A percentile compares a stretch with the other conserved stretches of the same genome.
These are phyloP conservation scores for Paramisgurnus dabryanus DNA, from an alignment of 2,113 vertebrate genomes.

Conservation along the genomic window DNA sequence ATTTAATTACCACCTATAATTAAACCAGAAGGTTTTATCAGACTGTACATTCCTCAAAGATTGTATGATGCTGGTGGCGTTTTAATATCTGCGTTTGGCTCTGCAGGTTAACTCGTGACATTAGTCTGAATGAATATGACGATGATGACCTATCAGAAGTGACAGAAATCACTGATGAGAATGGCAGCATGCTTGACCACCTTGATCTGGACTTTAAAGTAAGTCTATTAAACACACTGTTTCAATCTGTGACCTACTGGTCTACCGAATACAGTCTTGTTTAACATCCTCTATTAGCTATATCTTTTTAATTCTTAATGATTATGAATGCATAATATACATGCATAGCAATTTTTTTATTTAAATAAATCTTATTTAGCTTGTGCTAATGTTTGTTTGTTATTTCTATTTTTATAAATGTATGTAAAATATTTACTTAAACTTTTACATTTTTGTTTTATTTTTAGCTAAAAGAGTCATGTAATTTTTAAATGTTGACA, in stretches of 20 bases:
- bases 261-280: no score
- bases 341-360: no score
- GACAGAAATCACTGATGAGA: slow-evolving; percentile 84
- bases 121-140: slow-evolving; percentile 88
- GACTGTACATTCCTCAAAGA: neutral
- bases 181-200: slow-evolving; percentile 80
- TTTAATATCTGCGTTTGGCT: neutral
- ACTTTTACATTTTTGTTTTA: no score
- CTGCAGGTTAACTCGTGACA: slow-evolving; percentile 83
- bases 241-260: neutral
- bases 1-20: neutral
- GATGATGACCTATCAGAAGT: slow-evolving; percentile 86
- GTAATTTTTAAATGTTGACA: no score
- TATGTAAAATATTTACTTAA: no score
- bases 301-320: no score
- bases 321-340: no score
- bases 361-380: no score
- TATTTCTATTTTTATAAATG: no score
- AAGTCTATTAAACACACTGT: slow-evolving; percentile 32
- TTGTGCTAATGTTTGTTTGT: no score
- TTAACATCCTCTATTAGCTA: no score
- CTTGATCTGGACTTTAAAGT: slow-evolving; percentile 83
- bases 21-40: neutral
- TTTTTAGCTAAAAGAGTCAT: no score
- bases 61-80: neutral